Evolutionary conservation across 2,113 vertebrate genomes (phyloP), one percentile per base, ranked within the genome.

Genomic region (Fulmarus glacialis): DNA sequence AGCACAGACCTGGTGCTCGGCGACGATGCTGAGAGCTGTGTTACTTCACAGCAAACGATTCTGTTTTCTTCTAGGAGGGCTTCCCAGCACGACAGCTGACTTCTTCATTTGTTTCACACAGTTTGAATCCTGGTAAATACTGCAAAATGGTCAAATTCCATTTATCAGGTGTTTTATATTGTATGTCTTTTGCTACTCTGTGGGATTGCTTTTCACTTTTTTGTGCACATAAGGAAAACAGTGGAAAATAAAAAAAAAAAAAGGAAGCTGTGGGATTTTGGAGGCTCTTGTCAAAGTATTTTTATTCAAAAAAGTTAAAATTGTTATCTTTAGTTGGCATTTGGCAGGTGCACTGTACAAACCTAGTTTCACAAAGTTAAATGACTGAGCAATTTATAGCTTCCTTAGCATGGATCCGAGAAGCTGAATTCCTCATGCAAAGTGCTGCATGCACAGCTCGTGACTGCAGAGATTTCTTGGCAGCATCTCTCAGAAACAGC

Each of bases 381-480:
- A 64, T 21, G 38, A 63, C 32, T 36, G 34, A 77, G 29, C 5
- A 55, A 53, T 70, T 73, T 78, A 27, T 29, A 66, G 1, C 13
- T 70, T 73, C 45, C 59, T 70, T 47, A 32, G 22, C 1, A 5
- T 16, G 55, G 45, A 22, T 42, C 8, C 29, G 52, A 42, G 45
- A 87, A 52, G 27, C 50, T 89, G 92, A 92, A 64, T 43, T 82
- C 62, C 80, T 70, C 59, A 14, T 34, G 10, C 79, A 74, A 92
- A 47, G 63, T 53, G 40, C 43, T 79, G 58, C 48, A 11, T 8
- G 13, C 0, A 11, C 19, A 73, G n/a, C 23, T 60, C 0, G 0
- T 58, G 58, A 34, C 50, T 71, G 66, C 58, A 48, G 71, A 58
- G 58, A 12, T 62, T 67, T 77, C 71, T 56, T 80, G 62, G 55